Percentiles rank a stretch among this genome's conserved stretches.
Evolutionary conservation across 2,113 vertebrate genomes (phyloP).

Genomic region (Bucco capensis): DNA sequence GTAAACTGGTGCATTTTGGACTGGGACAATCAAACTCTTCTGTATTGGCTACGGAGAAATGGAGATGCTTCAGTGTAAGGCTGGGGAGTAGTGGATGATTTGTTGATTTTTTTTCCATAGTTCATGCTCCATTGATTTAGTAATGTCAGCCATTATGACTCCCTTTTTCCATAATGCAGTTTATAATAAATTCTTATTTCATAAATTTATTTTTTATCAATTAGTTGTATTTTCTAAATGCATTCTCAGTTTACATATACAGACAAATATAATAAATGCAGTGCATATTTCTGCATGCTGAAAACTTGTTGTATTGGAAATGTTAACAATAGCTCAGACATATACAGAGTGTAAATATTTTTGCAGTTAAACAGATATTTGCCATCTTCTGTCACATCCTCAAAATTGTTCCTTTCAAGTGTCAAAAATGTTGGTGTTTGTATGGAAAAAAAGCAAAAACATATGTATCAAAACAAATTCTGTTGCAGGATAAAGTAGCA

Average conservation of each 20-base stretch:
- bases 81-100: background rate
- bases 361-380: constrained; percentile 65
- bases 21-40: background rate
- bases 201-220: background rate
- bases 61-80: background rate
- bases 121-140: background rate
- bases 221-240: background rate
- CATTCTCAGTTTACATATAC: background rate
- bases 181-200: background rate
- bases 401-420: constrained; percentile 67
- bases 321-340: constrained; percentile 44
- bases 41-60: background rate
- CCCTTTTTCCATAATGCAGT: background rate
- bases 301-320: constrained; percentile 18
- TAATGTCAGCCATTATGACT: background rate
- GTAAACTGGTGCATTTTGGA: background rate
- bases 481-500: constrained; percentile 64
- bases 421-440: constrained; percentile 70
- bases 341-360: constrained; percentile 59
- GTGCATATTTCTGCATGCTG: background rate
- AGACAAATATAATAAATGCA: background rate
- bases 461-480: constrained; percentile 72
- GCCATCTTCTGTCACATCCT: constrained; percentile 62
- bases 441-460: constrained; percentile 65
- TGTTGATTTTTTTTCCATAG: background rate